phyloP scores from a whole-genome alignment of 2,113 vertebrate species.

The Opisthocomus hoazin region DNA sequence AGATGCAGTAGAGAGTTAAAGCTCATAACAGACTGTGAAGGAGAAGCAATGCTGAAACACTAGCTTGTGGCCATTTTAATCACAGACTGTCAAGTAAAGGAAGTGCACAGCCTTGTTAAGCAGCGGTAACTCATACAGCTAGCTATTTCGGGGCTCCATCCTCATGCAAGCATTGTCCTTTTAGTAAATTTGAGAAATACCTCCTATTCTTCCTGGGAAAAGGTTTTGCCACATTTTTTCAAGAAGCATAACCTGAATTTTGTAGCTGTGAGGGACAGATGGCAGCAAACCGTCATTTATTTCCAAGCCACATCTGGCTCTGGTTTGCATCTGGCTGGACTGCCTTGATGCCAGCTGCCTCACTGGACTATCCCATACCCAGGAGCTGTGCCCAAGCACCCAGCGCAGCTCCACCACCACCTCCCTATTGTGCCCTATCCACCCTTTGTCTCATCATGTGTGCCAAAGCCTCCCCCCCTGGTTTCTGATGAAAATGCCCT shows the following conservation, averaged over 20 bases:
- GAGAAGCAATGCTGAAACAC: not conserved
- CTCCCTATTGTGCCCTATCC: not conserved
- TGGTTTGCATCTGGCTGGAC: not conserved
- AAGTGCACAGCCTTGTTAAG: not conserved
- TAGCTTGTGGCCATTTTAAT: not conserved
- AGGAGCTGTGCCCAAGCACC: not conserved
- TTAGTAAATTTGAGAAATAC: not conserved
- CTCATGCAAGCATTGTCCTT: not conserved
- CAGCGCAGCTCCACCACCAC: not conserved
- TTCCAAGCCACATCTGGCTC: not conserved
- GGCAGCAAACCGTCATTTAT: not conserved
- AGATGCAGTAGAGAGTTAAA: not conserved
- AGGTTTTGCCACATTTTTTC: not conserved
- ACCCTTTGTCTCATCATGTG: not conserved
- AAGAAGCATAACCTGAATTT: not conserved
- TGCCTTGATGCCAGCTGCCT: not conserved
- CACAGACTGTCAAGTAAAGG: not conserved
- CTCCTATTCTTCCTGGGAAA: not conserved
- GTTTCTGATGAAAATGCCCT: not conserved
- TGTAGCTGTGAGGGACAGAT: not conserved
- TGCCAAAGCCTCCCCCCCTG: accelerated
- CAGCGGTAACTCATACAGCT: not conserved
- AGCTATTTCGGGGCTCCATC: not conserved
- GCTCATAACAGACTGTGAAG: not conserved
- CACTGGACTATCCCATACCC: not conserved